Evolutionary conservation across 2,888 invertebrate species (phyloP), one percentile per base, ranked within the genome.

Genomic region (Mellilla xanthometata): DNA sequence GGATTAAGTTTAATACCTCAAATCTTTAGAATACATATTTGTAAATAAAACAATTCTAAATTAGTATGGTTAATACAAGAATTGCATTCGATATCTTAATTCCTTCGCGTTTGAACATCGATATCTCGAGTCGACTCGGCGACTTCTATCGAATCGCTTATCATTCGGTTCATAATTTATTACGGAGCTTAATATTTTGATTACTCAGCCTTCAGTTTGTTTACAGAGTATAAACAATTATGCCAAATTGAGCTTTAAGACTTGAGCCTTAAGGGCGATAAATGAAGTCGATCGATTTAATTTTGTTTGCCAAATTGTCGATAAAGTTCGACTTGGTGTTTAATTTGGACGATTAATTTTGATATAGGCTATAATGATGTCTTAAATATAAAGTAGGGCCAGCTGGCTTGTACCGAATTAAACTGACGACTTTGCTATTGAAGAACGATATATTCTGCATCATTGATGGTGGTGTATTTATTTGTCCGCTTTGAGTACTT

Each of bases 121-220:
- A 24, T 39, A 40, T 15, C 31, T 24, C 19, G 19, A 19, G 6
- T 44, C 5, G n/a, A 1, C 12, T 43, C 38, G 32, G 38, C 29
- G 39, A 46, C 34, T 29, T 46, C 38, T 15, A 42, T 48, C 32
- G 38, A 40, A 47, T 31, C 42, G 27, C 35, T 52, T 54, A 58
- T 56, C 52, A 28, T 31, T 30, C 19, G 31, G 26, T 29, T 38
- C 29, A 42, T 51, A 52, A 55, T 54, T 59, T 55, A 59, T 49
- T 22, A 24, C 27, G 5, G 26, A 46, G 49, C 40, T 54, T 43
- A 43, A 47, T 52, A 49, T 54, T 51, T 57, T 46, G 56, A 54
- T 54, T 46, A 52, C 47, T 33, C 49, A 26, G 34, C 26, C 23
- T 22, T 27, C 38, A 36, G 6, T 50, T 50, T 41, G 24, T 38